These are phyloP conservation scores for Ichneumon xanthorius DNA, from an alignment of 2,888 invertebrate species.

Conservation along the genomic window DNA sequence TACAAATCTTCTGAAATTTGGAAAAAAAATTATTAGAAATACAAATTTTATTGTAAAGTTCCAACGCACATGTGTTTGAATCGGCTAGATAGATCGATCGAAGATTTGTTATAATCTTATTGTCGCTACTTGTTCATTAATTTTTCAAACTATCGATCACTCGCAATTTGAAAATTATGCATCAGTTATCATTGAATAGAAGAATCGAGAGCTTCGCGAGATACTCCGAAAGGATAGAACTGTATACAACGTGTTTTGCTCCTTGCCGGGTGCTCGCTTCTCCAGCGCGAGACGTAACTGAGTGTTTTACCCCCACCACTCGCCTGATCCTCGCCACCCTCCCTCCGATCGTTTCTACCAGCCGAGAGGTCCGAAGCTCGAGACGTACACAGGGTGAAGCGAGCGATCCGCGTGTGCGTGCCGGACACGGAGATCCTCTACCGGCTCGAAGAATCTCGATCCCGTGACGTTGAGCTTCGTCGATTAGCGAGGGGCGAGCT, in stretches of 20 bases:
- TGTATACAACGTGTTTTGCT: not conserved
- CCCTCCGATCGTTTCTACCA: not conserved
- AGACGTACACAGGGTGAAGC: conserved; percentile 4
- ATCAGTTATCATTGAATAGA: not conserved
- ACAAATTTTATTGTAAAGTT: too few relatives aligned
- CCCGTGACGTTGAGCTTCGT: conserved; percentile 33
- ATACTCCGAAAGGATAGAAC: not conserved
- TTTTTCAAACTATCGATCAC: not conserved
- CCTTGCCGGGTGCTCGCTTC: not conserved
- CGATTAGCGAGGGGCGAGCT: conserved; percentile 45
- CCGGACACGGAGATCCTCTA: conserved; percentile 14
- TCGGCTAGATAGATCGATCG: too few relatives aligned
- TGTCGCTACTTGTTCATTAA: not conserved
- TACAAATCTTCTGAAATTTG: too few relatives aligned
- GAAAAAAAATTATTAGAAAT: too few relatives aligned
- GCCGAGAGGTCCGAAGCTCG: not conserved
- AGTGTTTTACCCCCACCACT: not conserved
- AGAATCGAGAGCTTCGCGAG: not conserved
- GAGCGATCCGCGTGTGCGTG: not conserved
- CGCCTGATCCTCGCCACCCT: not conserved
- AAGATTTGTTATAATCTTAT: too few relatives aligned
- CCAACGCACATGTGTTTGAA: too few relatives aligned
- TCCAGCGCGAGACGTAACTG: not conserved
- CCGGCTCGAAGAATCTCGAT: conserved; percentile 44
- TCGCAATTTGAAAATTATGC: not conserved